Evolutionary conservation across 1,140 invertebrate species (phyloP).

Genomic region (Pygmarrhopalites habei): DNA sequence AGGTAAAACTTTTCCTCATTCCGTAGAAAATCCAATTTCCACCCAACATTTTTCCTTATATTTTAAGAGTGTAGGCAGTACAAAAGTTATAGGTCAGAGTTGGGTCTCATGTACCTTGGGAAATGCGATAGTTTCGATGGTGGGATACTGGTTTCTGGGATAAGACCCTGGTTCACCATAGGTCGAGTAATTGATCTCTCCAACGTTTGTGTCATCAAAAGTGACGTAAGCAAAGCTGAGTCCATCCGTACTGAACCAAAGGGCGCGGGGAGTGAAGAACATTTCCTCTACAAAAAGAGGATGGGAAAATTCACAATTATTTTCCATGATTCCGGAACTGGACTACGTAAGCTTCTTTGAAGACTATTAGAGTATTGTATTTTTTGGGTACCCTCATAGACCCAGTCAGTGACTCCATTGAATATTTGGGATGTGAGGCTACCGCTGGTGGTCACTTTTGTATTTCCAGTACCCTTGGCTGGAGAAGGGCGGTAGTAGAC

Average conservation of each 20-base stretch:
- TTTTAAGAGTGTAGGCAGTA: too few relatives aligned
- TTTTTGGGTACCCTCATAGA: constrained; percentile 60
- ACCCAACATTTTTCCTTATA: too few relatives aligned
- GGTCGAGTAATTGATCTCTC: constrained; percentile 45
- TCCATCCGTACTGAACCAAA: constrained; percentile 82
- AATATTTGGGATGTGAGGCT: constrained; percentile 63
- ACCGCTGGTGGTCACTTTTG: constrained; percentile 51
- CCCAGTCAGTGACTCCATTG: constrained; percentile 74
- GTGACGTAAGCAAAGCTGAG: constrained; percentile 68
- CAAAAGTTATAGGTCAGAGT: too few relatives aligned
- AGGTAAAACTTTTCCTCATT: too few relatives aligned
- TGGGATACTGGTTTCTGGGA: constrained; percentile 43
- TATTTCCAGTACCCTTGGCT: constrained; percentile 45
- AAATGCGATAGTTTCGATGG: constrained; percentile 58
- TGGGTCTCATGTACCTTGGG: constrained; percentile 79
- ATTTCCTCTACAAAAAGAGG: constrained; percentile 76
- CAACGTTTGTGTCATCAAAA: constrained; percentile 67
- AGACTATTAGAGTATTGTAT: too few relatives aligned
- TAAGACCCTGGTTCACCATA: constrained; percentile 45
- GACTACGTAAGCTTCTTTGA: too few relatives aligned
- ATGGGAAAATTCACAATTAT: too few relatives aligned
- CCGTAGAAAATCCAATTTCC: too few relatives aligned
- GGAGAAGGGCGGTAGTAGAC: constrained; percentile 61
- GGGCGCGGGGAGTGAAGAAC: constrained; percentile 69
- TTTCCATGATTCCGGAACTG: too few relatives aligned